phyloP scores from a whole-genome alignment of 1,140 invertebrate genomes.

The Ceratosolen fusciceps region DNA sequence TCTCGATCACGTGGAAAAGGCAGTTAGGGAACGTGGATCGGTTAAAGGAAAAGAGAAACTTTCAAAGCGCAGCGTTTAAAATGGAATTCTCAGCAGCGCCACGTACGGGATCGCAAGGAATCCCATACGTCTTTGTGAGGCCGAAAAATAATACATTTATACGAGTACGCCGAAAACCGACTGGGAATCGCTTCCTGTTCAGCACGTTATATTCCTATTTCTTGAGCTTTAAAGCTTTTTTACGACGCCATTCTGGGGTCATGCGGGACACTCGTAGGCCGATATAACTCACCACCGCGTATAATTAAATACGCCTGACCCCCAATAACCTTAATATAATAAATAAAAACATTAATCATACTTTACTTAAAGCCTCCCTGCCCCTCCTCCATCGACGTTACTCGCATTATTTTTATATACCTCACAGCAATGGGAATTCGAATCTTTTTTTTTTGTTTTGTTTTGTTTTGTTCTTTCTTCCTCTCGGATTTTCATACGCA shows the following conservation, averaged over 20 bases:
- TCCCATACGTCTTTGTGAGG: background rate
- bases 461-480: too few species aligned
- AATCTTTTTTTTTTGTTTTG: too few species aligned
- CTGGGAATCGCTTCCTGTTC: background rate
- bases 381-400: too few species aligned
- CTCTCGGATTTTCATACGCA: too few species aligned
- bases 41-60: background rate
- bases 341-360: background rate
- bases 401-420: too few species aligned
- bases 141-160: constrained; percentile 19
- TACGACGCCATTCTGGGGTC: too few species aligned
- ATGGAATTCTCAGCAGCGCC: constrained; percentile 13
- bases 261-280: too few species aligned
- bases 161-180: background rate
- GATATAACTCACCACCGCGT: background rate
- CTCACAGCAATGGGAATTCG: too few species aligned
- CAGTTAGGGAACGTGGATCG: background rate
- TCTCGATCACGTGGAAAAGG: background rate
- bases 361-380: too few species aligned
- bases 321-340: too few species aligned
- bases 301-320: background rate
- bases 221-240: background rate
- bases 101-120: constrained; percentile 18
- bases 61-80: constrained; percentile 1
- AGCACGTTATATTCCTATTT: background rate